Evolutionary conservation across 2,113 vertebrate genomes (phyloP).

Genomic region (Stegostoma tigrinum): DNA sequence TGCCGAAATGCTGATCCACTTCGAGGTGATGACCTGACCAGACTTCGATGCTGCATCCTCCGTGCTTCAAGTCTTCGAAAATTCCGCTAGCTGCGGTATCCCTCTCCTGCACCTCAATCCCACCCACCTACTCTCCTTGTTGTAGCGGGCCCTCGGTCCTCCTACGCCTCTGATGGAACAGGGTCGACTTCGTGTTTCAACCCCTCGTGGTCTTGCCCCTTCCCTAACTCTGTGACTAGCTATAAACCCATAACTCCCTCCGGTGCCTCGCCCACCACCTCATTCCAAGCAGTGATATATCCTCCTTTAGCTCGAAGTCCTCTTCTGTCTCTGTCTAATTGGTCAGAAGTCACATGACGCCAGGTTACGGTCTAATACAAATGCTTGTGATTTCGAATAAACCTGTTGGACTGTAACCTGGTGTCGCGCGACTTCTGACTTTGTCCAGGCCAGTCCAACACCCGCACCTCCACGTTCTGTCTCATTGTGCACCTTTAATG

Average conservation of each 20-base stretch:
- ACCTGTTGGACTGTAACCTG: too few relatives aligned
- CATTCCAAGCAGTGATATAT: neutral
- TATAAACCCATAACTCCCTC: neutral
- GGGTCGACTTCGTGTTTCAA: neutral
- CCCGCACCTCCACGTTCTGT: neutral
- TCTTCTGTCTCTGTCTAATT: neutral
- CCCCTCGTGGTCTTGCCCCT: neutral
- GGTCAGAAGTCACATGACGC: too few relatives aligned
- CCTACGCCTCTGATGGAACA: neutral
- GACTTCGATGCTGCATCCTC: neutral
- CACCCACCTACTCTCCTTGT: neutral
- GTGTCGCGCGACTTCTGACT: too few relatives aligned
- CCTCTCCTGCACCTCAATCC: neutral
- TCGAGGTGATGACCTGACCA: neutral
- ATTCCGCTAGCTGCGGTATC: too few relatives aligned
- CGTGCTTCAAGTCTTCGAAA: neutral
- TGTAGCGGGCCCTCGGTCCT: neutral
- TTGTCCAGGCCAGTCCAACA: too few relatives aligned
- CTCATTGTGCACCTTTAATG: neutral
- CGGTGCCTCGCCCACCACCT: too few relatives aligned
- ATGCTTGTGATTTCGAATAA: too few relatives aligned
- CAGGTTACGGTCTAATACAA: too few relatives aligned
- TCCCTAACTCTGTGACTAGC: neutral
- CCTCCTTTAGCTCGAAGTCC: neutral
- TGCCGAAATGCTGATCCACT: neutral